phyloP scores from a whole-genome alignment of 2,888 invertebrate species.

The Yponomeuta malinellus region DNA sequence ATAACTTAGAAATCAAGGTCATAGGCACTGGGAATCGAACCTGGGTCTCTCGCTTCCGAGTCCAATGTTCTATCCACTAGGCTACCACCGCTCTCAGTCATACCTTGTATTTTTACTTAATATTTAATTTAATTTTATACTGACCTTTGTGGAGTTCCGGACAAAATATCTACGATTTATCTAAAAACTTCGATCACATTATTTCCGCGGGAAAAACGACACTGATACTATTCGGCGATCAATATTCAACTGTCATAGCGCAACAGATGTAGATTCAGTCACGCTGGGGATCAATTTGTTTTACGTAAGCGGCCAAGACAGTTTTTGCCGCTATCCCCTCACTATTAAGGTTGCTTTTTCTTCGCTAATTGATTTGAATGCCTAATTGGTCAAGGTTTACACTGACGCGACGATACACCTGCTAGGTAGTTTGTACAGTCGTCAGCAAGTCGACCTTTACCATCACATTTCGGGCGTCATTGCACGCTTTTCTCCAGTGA shows the following conservation, averaged over 20 bases:
- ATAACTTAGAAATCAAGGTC: no score
- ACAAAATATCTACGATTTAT: not conserved
- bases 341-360: not conserved
- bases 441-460: not conserved
- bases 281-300: constrained; percentile 3
- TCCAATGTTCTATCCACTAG: no score
- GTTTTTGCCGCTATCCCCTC: no score
- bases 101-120: not conserved
- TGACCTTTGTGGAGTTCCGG: not conserved
- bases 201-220: not conserved
- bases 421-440: not conserved
- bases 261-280: not conserved
- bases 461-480: no score
- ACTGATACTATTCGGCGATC: constrained; percentile 1
- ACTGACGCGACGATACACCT: not conserved
- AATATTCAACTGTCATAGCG: constrained; percentile 9
- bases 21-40: no score
- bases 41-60: no score
- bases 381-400: not conserved
- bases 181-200: not conserved
- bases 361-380: not conserved
- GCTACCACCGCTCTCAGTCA: no score
- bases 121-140: not conserved
- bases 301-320: not conserved
- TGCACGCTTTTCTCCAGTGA: no score